Base-by-base conservation (phyloP, 2,888 invertebrate genomes). In the Andrena bucephala region DNA sequence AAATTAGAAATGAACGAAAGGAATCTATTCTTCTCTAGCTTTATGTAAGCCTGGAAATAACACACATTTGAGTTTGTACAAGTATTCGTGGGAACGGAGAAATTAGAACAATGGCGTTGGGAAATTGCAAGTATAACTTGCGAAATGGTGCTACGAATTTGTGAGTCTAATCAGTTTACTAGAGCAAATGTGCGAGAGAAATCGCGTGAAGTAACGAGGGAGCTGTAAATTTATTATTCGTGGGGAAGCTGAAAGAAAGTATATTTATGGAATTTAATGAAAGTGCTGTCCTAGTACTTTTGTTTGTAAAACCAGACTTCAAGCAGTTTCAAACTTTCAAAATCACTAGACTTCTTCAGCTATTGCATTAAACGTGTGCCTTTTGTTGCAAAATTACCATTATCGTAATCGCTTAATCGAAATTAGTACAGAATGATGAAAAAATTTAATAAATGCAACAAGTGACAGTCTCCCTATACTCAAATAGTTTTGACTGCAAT, bases 51-150 rank as follows among this genome's bases (percentile, higher is more conserved):
- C 1, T 36, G 6, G 0, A 33, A 24, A 27, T 8, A 33, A 24
- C 10, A 6, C 10, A 16, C 13, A 24, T 42, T 57, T 29, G 42
- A 13, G 8, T 66, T 48, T 60, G 6, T 10, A 6, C 33, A 6
- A 16, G 10, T 29, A 48, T 50, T 59, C 33, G 24, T 20, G 33
- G 33, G 59, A 54, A 69, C 33, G 36, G 50, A 20, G 60, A 75
- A 60, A 75, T 75, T 75, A 75, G 48, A 50, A 10, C 24, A 6
- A 31, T 59, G 27, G 16, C 50, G 27, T 59, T 72, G 36, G 33
- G 42, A 59, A 77, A 57, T 65, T 65, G 62, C 48, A 72, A 63
- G 6, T 27, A 27, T 59, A 65, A 77, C 65, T 77, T 48, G 48
- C 48, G 72, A 65, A 72, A 31, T 42, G 20, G 54, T 31, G 57